These are phyloP conservation scores for Toxotes chatareus DNA, from an alignment of 2,113 vertebrate genomes.

Conservation along the genomic window DNA sequence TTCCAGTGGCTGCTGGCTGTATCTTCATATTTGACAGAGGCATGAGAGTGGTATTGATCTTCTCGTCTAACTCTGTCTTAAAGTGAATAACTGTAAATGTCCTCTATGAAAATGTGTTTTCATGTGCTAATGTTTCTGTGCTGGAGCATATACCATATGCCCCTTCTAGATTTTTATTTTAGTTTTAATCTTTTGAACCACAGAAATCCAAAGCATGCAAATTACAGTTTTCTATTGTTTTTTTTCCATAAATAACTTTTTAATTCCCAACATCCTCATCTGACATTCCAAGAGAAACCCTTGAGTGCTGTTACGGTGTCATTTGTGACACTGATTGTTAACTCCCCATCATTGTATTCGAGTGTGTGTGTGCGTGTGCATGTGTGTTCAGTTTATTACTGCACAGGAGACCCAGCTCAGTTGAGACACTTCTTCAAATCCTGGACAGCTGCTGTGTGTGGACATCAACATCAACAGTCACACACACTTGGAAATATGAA, in stretches of 20 bases:
- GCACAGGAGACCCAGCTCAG: constrained; percentile 36
- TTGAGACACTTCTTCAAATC: constrained; percentile 38
- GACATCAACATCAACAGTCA: constrained; percentile 29
- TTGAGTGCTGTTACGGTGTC: constrained; percentile 49
- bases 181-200: constrained; percentile 16
- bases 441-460: neutral
- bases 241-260: constrained; percentile 52
- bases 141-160: neutral
- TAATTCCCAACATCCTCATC: constrained; percentile 41
- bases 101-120: no score
- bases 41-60: no score
- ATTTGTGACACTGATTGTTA: constrained; percentile 33
- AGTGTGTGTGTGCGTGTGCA: constrained; percentile 9
- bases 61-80: no score
- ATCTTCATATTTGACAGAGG: no score
- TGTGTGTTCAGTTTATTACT: constrained; percentile 15
- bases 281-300: constrained; percentile 31
- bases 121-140: neutral
- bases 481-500: constrained; percentile 19
- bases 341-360: constrained; percentile 42
- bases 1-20: neutral
- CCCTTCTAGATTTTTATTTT: constrained; percentile 12
- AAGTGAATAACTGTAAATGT: no score
- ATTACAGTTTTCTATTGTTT: constrained; percentile 39
- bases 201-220: constrained; percentile 43